Conservation (phyloP, 2,797 vertebrate species). For the Tapera naevia region DNA sequence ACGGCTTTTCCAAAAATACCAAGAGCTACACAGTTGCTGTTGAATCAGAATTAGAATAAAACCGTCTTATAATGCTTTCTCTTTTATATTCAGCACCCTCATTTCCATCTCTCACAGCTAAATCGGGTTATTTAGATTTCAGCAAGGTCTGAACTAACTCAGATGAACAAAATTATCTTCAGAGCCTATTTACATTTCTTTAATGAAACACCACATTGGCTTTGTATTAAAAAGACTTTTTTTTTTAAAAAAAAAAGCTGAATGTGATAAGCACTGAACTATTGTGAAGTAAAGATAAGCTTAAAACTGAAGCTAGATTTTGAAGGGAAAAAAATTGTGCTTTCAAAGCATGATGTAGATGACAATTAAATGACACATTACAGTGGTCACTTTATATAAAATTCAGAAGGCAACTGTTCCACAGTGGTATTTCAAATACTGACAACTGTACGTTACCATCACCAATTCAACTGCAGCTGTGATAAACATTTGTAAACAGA, state of each 20-base stretch:
- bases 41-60: conserved; percentile 56
- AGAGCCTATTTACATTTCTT: conserved; percentile 63
- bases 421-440: background rate
- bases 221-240: background rate
- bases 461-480: background rate
- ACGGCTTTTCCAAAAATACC: conserved; percentile 39
- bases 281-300: background rate
- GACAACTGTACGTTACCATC: background rate
- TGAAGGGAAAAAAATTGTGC: background rate
- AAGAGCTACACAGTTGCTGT: conserved; percentile 17
- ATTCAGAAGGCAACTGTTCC: background rate
- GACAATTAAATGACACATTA: background rate
- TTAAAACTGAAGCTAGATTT: background rate
- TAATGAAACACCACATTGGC: conserved; percentile 38
- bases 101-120: conserved; percentile 58
- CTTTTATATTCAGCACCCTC: conserved; percentile 46
- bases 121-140: conserved; percentile 61
- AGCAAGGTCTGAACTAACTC: conserved; percentile 38
- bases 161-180: conserved; percentile 48
- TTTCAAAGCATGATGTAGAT: background rate
- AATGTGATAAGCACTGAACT: conserved; percentile 24
- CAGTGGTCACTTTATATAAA: background rate
- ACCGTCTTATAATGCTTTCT: conserved; percentile 34
- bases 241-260: background rate
- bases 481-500: background rate